phyloP scores from a whole-genome alignment of 1,140 invertebrate genomes.

The Dufourea novaeangliae region DNA sequence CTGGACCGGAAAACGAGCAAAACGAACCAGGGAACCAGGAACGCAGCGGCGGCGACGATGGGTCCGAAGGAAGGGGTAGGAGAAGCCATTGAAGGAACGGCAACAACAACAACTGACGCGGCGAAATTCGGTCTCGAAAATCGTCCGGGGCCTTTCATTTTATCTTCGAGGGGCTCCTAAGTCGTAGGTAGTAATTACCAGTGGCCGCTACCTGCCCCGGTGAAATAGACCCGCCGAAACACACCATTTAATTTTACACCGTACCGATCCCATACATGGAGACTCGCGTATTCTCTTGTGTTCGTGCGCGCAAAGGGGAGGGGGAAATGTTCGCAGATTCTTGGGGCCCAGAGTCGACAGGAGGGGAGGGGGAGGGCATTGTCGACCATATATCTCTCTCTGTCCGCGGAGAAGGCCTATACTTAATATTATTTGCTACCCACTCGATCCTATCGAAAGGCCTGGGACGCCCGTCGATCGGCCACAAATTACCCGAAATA shows the following conservation, averaged over 20 bases:
- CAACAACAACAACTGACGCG: conserved; percentile 50
- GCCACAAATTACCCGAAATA: conserved; percentile 80
- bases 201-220: conserved; percentile 80
- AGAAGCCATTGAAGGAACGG: background rate
- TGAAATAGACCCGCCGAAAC: conserved; percentile 78
- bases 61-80: background rate
- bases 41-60: background rate
- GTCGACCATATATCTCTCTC: conserved; percentile 71
- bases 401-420: conserved; percentile 73
- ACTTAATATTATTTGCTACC: conserved; percentile 81
- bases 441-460: conserved; percentile 61
- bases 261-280: conserved; percentile 51
- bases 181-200: conserved; percentile 80
- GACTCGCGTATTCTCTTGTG: too few relatives aligned
- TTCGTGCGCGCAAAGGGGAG: too few relatives aligned
- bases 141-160: conserved; percentile 69
- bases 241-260: conserved; percentile 80
- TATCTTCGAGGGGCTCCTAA: conserved; percentile 72
- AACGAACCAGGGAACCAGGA: conserved; percentile 20
- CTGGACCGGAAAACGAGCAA: conserved; percentile 45
- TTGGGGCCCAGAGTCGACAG: background rate
- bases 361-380: conserved; percentile 16
- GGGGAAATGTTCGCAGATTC: conserved; percentile 37
- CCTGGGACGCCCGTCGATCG: conserved; percentile 66
- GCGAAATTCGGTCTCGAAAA: conserved; percentile 72